Conservation (phyloP, 2,113 vertebrate genomes). For the Psittacula cyanocephala region DNA sequence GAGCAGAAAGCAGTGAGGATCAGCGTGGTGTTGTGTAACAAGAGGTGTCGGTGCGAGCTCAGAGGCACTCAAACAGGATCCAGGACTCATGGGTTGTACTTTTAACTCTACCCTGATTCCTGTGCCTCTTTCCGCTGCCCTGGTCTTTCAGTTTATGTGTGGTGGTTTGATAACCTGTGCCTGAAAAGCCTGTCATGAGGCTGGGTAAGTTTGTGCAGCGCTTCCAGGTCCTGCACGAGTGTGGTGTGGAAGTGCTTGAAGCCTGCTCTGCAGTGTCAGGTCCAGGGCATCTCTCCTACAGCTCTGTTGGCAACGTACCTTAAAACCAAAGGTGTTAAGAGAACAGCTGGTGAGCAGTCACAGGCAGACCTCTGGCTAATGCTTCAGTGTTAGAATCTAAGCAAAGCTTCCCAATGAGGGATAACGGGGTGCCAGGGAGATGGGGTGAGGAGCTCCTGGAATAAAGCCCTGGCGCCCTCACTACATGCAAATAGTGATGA, state of each 20-base stretch:
- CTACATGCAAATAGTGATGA: not conserved
- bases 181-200: not conserved
- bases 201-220: not conserved
- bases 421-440: not conserved
- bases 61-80: not conserved
- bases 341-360: not conserved
- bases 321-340: not conserved
- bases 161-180: not conserved
- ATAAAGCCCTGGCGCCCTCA: not conserved
- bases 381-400: not conserved
- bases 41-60: not conserved
- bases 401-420: not conserved
- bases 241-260: not conserved
- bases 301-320: too few species aligned
- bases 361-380: not conserved
- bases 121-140: not conserved
- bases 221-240: not conserved
- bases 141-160: not conserved
- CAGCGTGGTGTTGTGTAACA: not conserved
- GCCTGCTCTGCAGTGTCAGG: not conserved
- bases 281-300: not conserved
- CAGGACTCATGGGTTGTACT: not conserved
- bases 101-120: not conserved
- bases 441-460: not conserved
- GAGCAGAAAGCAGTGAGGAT: not conserved